phyloP scores from a whole-genome alignment of 2,113 vertebrate species.

The Nothoprocta perdicaria region DNA sequence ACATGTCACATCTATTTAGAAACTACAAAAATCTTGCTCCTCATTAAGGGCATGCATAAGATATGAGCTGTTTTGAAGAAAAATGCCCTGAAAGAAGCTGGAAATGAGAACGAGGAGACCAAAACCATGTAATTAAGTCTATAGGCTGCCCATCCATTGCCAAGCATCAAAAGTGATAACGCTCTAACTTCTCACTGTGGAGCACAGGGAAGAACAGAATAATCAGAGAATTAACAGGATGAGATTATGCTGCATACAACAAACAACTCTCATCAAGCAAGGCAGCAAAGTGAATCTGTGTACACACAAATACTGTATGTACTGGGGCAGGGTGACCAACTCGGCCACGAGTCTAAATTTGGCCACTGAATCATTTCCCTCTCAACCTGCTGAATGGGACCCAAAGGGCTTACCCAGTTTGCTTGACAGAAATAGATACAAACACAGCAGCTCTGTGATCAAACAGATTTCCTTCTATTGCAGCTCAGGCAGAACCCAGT shows the following conservation, averaged over 20 bases:
- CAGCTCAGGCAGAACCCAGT: neutral
- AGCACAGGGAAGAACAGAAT: neutral
- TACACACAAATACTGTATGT: neutral
- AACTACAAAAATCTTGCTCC: neutral
- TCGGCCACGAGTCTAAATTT: neutral
- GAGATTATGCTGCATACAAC: neutral
- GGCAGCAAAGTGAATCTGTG: neutral
- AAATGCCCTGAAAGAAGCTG: neutral
- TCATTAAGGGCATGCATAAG: accelerated
- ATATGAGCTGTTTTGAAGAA: neutral
- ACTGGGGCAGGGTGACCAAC: neutral
- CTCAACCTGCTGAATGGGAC: neutral
- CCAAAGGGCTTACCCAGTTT: neutral
- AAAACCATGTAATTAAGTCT: neutral
- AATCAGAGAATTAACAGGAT: neutral
- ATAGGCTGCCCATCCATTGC: neutral
- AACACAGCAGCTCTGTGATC: neutral
- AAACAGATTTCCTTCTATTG: neutral
- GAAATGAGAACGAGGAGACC: neutral
- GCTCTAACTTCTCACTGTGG: neutral
- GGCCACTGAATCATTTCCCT: neutral
- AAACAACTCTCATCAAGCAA: neutral
- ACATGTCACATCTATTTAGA: neutral
- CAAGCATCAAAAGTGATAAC: accelerated
- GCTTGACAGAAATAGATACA: neutral